Evolutionary conservation across 1,140 invertebrate genomes (phyloP).

Genomic region (Lepidurus packardi): DNA sequence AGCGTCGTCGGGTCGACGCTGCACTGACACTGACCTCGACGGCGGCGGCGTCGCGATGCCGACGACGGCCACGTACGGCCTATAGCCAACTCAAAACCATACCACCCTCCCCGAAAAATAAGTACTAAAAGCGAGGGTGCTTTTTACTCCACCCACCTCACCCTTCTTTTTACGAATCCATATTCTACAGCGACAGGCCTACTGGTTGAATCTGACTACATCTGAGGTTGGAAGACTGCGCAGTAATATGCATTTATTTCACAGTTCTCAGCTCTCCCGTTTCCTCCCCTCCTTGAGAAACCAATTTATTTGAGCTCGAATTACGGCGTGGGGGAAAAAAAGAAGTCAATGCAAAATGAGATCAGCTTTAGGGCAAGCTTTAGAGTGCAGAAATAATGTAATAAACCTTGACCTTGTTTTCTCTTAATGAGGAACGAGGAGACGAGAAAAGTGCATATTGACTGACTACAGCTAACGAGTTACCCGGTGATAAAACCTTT

Average conservation of each 20-base stretch:
- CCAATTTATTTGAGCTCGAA: not conserved
- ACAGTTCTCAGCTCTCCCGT: not conserved
- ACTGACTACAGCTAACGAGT: too few species aligned
- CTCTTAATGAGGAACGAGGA: not conserved
- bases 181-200: conserved; percentile 17
- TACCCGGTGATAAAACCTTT: too few species aligned
- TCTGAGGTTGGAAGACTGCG: not conserved
- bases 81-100: not conserved
- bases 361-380: too few species aligned
- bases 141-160: not conserved
- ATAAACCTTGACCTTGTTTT: conserved; percentile 18
- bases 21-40: not conserved
- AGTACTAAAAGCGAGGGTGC: not conserved
- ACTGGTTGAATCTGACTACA: conserved; percentile 17
- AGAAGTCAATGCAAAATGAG: not conserved
- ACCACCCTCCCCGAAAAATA: not conserved
- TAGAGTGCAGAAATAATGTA: not conserved
- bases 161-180: not conserved
- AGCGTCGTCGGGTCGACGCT: conserved; percentile 12
- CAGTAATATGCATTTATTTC: not conserved
- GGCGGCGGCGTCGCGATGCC: conserved; percentile 13
- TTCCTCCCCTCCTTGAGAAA: not conserved
- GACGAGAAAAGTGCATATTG: too few species aligned
- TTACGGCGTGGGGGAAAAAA: not conserved
- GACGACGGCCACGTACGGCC: not conserved